phyloP scores from a whole-genome alignment of 2,113 vertebrate species.

The Thalassoma bifasciatum region DNA sequence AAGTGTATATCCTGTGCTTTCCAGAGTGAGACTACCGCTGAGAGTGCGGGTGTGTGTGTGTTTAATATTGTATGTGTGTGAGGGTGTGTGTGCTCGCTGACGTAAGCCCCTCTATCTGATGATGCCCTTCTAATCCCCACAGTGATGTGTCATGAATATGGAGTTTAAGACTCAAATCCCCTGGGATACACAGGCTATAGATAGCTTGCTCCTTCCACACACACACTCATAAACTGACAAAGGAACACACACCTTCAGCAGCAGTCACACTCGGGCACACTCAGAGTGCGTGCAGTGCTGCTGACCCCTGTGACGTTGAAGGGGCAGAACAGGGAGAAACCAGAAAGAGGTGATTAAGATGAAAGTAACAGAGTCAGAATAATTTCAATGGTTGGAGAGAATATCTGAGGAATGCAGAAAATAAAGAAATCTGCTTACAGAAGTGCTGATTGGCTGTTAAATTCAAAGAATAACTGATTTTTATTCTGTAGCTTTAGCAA shows the following conservation, averaged over 20 bases:
- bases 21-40: constrained; percentile 33
- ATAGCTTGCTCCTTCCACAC: constrained; percentile 73
- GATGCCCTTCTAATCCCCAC: constrained; percentile 88
- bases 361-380: constrained; percentile 49
- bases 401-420: constrained; percentile 39
- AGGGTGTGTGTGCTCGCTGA: constrained; percentile 58
- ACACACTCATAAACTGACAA: constrained; percentile 30
- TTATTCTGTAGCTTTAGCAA: constrained; percentile 7
- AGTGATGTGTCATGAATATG: constrained; percentile 90
- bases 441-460: constrained; percentile 30
- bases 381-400: constrained; percentile 26
- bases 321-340: constrained; percentile 32
- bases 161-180: constrained; percentile 89
- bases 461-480: not conserved
- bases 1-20: constrained; percentile 55
- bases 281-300: constrained; percentile 42
- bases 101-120: constrained; percentile 85
- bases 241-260: constrained; percentile 34
- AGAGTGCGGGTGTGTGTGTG: constrained; percentile 28
- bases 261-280: constrained; percentile 36
- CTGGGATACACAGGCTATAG: constrained; percentile 85
- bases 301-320: constrained; percentile 61
- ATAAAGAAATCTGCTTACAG: constrained; percentile 6
- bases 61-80: constrained; percentile 17
- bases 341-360: constrained; percentile 59